Evolutionary conservation across 2,113 vertebrate species (phyloP), one percentile per base, ranked within the genome.

Genomic region (Octodon degus): DNA sequence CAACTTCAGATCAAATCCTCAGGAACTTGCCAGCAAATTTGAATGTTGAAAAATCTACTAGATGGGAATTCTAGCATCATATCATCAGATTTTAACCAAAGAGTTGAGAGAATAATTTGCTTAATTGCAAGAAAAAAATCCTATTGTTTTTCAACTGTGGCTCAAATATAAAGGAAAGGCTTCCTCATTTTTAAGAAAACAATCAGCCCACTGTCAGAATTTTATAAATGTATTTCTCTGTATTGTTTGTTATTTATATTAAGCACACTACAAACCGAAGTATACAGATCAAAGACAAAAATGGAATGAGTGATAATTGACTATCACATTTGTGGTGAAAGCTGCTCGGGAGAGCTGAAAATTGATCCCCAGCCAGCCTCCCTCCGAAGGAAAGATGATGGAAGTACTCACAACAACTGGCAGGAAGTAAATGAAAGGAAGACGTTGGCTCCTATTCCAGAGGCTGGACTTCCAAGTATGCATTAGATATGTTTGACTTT

Each of bases 31-130:
- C 55, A 79, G 22, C 34, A 70, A 89, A 43, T 93, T 9, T 76
- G 22, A 95, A 50, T 67, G 63, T 37, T 93, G 43, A 37, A 83
- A 91, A 89, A 32, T 80, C 8, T 14, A 58, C 82, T 80, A 20
- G 8, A 6, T 12, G 40, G 9, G 7, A 30, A 90, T 85, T 74
- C 7, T 87, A 63, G 55, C 16, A 58, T 58, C 55, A 13, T 86
- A 40, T 70, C 17, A 65, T 65, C 68, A 4, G 0, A 72, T 86
- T 92, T 90, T 58, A 77, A 58, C 17, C 30, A 68, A 37, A 68
- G 24, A 5, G 63, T 88, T 95, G 63, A 7, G 40, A 79, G 27
- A 74, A 62, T 30, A 74, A 17, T 86, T 37, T 70, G 3, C 40
- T 34, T 43, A 10, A 87, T 77, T 68, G 8, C 81, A 2, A 63